Evolutionary conservation across 2,888 invertebrate genomes (phyloP).

Genomic region (Eumacrocentrus americanus): DNA sequence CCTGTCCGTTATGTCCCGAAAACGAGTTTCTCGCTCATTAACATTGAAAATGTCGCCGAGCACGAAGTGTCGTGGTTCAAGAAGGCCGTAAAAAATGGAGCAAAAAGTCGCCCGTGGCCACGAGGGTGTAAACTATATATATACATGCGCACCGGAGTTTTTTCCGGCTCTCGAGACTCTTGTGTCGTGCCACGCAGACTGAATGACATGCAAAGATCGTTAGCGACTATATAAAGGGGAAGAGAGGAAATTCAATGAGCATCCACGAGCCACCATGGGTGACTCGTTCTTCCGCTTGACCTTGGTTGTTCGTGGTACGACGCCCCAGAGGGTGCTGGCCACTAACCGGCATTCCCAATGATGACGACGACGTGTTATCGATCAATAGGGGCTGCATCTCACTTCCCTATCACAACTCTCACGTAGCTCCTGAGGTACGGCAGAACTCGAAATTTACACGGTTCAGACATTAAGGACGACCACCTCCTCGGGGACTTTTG

Average conservation of each 20-base stretch:
- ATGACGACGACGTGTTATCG: conserved; percentile 30
- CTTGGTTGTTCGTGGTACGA: conserved; percentile 34
- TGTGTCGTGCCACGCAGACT: neutral
- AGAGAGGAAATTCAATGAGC: conserved; percentile 1
- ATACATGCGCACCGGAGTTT: neutral
- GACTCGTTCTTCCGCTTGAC: conserved; percentile 37
- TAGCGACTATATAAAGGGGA: neutral
- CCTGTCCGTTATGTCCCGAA: neutral
- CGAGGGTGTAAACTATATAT: neutral
- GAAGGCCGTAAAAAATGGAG: conserved; percentile 10
- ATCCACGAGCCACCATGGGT: conserved; percentile 14
- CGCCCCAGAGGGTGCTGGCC: conserved; percentile 37
- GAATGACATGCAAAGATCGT: neutral
- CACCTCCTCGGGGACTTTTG: too few relatives aligned
- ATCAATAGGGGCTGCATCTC: conserved; percentile 28
- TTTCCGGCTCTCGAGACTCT: neutral
- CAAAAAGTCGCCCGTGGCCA: neutral
- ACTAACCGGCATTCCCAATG: conserved; percentile 35
- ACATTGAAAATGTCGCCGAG: conserved; percentile 14
- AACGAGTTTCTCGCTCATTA: conserved; percentile 2
- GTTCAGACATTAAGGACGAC: too few relatives aligned
- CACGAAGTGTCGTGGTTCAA: neutral
- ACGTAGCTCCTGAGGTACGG: neutral
- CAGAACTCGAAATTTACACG: too few relatives aligned
- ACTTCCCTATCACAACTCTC: conserved; percentile 1